Evolutionary conservation across 2,888 invertebrate genomes (phyloP).

Genomic region (Geophilus truncorum): DNA sequence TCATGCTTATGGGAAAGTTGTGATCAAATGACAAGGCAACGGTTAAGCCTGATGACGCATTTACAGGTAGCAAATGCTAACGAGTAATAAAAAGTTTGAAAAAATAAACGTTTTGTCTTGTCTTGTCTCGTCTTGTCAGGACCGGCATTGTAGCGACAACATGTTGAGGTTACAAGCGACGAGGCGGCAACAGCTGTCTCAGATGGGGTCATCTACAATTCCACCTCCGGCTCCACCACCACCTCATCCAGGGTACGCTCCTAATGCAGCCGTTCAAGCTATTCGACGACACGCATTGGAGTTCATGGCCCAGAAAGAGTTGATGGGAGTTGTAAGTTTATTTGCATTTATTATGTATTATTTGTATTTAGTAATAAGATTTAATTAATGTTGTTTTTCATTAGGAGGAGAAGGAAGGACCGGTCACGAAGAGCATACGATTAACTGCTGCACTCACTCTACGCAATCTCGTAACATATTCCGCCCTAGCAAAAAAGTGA

Average conservation of each 20-base stretch:
- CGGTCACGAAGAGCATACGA: conserved; percentile 97
- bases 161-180: conserved; percentile 62
- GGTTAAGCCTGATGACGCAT: conserved; percentile 95
- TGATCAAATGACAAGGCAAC: conserved; percentile 79
- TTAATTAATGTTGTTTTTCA: conserved; percentile 44
- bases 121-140: conserved; percentile 53
- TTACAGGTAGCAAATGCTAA: conserved; percentile 63
- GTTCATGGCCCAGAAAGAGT: conserved; percentile 80
- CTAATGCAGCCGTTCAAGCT: conserved; percentile 93
- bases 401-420: conserved; percentile 99
- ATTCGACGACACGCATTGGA: conserved; percentile 91
- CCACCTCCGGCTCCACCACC: conserved; percentile 55
- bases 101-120: background rate
- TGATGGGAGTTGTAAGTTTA: conserved; percentile 63
- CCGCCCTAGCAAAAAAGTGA: conserved; percentile 82
- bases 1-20: conserved; percentile 87
- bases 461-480: conserved; percentile 94
- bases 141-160: conserved; percentile 84
- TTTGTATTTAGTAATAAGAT: too few relatives aligned
- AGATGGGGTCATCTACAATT: conserved; percentile 53
- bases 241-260: conserved; percentile 80
- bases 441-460: conserved; percentile 93
- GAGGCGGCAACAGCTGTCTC: conserved; percentile 58
- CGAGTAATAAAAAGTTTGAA: too few relatives aligned
- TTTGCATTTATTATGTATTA: too few relatives aligned